Evolutionary conservation across 2,113 vertebrate species (phyloP).

Genomic region (Cinclus mexicanus): DNA sequence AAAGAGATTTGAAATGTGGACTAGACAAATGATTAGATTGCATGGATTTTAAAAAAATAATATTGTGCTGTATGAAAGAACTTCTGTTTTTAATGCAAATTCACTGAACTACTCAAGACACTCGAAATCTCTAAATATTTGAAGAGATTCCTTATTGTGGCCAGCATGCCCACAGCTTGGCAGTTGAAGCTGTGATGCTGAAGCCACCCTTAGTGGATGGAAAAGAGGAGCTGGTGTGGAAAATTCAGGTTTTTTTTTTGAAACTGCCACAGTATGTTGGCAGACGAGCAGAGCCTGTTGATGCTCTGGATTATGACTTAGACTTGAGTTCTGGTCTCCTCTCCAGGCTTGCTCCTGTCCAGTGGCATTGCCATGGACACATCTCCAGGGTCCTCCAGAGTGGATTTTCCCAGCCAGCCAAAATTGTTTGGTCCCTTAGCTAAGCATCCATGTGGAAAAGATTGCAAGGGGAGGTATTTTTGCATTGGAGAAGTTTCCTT

Average conservation of each 20-base stretch:
- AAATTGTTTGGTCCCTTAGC: background rate
- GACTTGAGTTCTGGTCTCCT: background rate
- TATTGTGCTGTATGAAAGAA: background rate
- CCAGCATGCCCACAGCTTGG: background rate
- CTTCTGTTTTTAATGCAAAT: background rate
- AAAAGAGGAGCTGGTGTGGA: background rate
- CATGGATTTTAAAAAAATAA: background rate
- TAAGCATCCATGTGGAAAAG: background rate
- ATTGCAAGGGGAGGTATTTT: background rate
- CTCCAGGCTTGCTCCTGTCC: rapidly evolving
- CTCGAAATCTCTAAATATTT: background rate
- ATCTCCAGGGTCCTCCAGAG: background rate
- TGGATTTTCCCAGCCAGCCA: background rate
- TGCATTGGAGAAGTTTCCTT: background rate
- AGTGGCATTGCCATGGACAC: background rate
- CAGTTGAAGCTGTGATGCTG: background rate
- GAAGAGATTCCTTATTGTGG: background rate
- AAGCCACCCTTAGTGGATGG: background rate
- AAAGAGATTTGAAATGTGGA: background rate
- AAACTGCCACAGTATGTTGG: rapidly evolving
- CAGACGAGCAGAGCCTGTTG: background rate
- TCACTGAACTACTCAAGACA: background rate
- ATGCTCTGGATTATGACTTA: background rate
- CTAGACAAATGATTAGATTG: background rate
- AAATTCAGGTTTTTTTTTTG: background rate